These are phyloP conservation scores for Diplosoma virens DNA, from an alignment of 23 tunicate genomes.

Conservation along the genomic window DNA sequence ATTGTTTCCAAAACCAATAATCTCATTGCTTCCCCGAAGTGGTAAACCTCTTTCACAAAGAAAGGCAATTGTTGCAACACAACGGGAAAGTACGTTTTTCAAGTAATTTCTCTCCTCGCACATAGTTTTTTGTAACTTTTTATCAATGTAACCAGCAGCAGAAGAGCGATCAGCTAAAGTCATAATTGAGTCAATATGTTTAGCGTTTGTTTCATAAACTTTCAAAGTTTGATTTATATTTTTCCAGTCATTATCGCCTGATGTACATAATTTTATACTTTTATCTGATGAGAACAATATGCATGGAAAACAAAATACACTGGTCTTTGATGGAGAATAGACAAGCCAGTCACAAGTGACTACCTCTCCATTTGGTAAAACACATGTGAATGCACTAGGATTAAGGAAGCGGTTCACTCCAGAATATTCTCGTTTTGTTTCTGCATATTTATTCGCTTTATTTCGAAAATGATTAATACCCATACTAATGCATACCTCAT, in stretches of 20 bases:
- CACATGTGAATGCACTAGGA: not conserved
- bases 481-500: too few relatives aligned
- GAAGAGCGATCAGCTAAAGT: too few relatives aligned
- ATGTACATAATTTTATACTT: too few relatives aligned
- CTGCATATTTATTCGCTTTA: not conserved
- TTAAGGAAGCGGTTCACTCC: constrained; percentile 4
- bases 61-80: constrained; percentile 3
- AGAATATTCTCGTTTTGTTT: not conserved
- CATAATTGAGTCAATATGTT: not conserved
- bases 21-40: too few relatives aligned
- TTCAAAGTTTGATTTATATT: not conserved
- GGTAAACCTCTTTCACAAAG: too few relatives aligned
- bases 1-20: not conserved
- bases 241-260: too few relatives aligned
- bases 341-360: not conserved
- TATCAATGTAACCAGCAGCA: not conserved
- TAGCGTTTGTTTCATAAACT: not conserved
- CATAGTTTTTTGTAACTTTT: not conserved
- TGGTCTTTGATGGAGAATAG: too few relatives aligned
- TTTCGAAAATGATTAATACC: too few relatives aligned
- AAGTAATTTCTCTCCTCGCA: not conserved
- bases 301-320: too few relatives aligned
- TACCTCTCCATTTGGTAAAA: constrained; percentile 22
- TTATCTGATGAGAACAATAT: too few relatives aligned
- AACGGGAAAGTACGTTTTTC: constrained; percentile 10